Evolutionary conservation across 2,888 invertebrate species (phyloP).

Genomic region (Phyto melanocephala): DNA sequence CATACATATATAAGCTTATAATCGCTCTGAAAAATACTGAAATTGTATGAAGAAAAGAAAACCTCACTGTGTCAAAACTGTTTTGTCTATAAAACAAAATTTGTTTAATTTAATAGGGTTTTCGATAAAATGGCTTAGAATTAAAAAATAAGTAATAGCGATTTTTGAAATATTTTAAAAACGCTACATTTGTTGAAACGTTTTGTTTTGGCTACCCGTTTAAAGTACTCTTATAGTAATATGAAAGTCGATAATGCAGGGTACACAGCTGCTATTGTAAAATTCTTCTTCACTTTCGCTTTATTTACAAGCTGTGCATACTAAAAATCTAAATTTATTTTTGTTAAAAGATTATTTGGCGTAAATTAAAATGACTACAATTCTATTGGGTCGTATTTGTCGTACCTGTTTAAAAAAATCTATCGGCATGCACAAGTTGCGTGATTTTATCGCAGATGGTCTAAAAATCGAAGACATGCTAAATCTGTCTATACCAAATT

Average conservation of each 20-base stretch:
- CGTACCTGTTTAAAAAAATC: conserved; percentile 58
- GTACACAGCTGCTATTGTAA: neutral
- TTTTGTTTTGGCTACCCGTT: neutral
- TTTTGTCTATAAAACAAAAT: too few relatives aligned
- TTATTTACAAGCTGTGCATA: conserved; percentile 9
- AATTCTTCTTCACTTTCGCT: neutral
- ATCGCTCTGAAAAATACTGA: too few relatives aligned
- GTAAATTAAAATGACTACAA: conserved; percentile 40
- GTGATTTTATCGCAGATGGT: conserved; percentile 19
- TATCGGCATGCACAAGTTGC: conserved; percentile 45
- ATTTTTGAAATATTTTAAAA: too few relatives aligned
- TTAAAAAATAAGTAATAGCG: too few relatives aligned
- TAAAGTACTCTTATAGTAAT: neutral
- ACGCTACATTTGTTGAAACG: neutral
- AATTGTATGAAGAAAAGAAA: too few relatives aligned
- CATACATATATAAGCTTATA: too few relatives aligned
- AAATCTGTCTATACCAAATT: conserved; percentile 39
- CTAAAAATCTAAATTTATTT: neutral
- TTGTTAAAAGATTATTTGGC: neutral
- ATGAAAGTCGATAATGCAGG: neutral
- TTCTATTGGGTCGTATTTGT: conserved; percentile 57
- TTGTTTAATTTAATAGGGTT: too few relatives aligned
- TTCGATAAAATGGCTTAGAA: too few relatives aligned
- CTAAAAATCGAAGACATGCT: conserved; percentile 51
- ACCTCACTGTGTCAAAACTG: too few relatives aligned